Evolutionary conservation across 1,140 invertebrate species (phyloP).

Genomic region (Zaprionus ornatus): DNA sequence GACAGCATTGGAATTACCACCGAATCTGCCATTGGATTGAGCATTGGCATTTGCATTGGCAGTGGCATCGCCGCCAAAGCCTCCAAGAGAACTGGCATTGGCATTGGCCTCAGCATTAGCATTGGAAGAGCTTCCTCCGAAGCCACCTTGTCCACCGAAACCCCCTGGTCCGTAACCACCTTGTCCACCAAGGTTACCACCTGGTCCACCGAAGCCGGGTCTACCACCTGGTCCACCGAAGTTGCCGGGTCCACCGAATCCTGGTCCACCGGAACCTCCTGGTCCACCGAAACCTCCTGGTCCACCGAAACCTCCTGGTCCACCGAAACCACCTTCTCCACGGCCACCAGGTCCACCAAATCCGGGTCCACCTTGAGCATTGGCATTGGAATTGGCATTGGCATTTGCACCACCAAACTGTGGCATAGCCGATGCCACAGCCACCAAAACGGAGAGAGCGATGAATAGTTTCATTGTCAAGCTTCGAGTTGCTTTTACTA

Average conservation of each 20-base stretch:
- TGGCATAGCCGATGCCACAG: constrained; percentile 46
- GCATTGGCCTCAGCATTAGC: no score
- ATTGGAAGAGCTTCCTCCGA: background rate
- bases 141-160: background rate
- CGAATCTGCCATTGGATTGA: no score
- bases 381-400: constrained; percentile 19
- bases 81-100: no score
- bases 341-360: constrained; percentile 23
- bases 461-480: constrained; percentile 57
- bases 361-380: constrained; percentile 7
- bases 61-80: background rate
- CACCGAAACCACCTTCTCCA: background rate
- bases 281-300: background rate
- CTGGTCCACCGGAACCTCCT: background rate
- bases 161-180: background rate
- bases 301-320: background rate
- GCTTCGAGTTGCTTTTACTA: constrained; percentile 34
- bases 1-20: no score
- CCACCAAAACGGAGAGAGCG: constrained; percentile 46
- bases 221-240: background rate
- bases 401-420: constrained; percentile 28
- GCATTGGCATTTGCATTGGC: background rate
- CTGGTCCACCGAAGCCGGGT: background rate
- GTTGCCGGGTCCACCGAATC: background rate
- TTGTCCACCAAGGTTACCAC: background rate